phyloP scores from a whole-genome alignment of 2,113 vertebrate genomes.

The Synodontis membranacea region DNA sequence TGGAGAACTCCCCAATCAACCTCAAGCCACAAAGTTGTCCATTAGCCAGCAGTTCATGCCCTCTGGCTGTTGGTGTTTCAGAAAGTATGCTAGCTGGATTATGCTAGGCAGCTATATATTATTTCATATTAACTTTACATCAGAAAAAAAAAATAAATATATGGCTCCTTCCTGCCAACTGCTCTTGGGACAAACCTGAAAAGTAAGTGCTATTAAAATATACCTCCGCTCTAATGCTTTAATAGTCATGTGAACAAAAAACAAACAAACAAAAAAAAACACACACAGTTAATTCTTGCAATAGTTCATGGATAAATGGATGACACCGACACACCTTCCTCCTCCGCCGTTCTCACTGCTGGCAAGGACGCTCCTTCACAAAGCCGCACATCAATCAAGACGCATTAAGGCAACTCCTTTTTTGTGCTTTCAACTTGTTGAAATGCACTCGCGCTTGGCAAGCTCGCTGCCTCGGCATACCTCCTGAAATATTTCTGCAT shows the following conservation, averaged over 20 bases:
- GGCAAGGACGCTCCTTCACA: conserved; percentile 30
- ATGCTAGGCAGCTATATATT: conserved; percentile 11
- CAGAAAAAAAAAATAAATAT: conserved; percentile 30
- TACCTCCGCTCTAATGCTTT: not conserved
- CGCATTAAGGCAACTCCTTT: conserved; percentile 35
- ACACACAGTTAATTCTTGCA: not conserved
- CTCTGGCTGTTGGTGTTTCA: conserved; percentile 55
- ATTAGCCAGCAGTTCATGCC: conserved; percentile 56
- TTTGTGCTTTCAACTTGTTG: conserved; percentile 32
- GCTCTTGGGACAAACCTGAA: not conserved
- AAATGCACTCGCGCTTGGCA: conserved; percentile 39
- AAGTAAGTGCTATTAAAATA: conserved; percentile 7
- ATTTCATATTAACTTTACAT: conserved; percentile 1
- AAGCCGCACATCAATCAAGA: conserved; percentile 50
- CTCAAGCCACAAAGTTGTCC: conserved; percentile 58
- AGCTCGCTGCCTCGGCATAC: conserved; percentile 14
- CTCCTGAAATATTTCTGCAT: conserved; percentile 38
- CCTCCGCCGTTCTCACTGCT: conserved; percentile 27
- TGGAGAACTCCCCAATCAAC: conserved; percentile 54
- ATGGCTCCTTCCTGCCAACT: not conserved
- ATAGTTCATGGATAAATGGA: conserved; percentile 23
- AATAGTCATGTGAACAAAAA: conserved; percentile 14
- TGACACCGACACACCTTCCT: conserved; percentile 29
- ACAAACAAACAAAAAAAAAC: not conserved
- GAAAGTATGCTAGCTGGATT: conserved; percentile 53